phyloP scores from a whole-genome alignment of 1,140 invertebrate species.

The Megalonaias nervosa region DNA sequence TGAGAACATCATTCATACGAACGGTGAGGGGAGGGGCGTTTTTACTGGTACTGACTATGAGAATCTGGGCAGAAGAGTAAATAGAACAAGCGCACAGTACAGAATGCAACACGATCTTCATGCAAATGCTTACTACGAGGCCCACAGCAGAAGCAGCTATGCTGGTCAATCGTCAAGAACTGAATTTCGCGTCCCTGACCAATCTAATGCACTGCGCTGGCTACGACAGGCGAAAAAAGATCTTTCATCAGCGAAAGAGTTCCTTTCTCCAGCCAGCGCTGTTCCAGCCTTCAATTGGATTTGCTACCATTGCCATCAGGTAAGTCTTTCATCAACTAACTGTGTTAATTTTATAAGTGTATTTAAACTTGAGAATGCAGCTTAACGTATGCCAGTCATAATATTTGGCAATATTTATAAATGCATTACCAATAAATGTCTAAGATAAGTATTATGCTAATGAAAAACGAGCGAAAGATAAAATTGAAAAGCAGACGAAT shows the following conservation, averaged over 20 bases:
- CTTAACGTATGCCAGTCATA: too few relatives aligned
- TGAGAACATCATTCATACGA: conserved; percentile 14
- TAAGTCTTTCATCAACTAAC: conserved; percentile 14
- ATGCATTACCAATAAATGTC: too few relatives aligned
- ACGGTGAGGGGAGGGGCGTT: conserved; percentile 2
- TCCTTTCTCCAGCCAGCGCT: not conserved
- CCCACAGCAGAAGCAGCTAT: not conserved
- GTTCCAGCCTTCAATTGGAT: conserved; percentile 48
- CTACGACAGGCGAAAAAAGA: conserved; percentile 49
- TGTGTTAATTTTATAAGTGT: not conserved
- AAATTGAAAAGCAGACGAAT: too few relatives aligned
- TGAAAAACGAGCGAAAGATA: too few relatives aligned
- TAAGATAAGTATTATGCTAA: too few relatives aligned
- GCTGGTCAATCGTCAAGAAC: not conserved
- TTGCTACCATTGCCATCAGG: conserved; percentile 54
- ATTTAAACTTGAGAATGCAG: too few relatives aligned
- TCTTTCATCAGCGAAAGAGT: conserved; percentile 33
- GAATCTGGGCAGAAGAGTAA: not conserved
- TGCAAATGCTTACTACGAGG: not conserved
- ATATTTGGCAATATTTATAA: too few relatives aligned
- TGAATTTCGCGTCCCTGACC: not conserved
- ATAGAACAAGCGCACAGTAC: conserved; percentile 8
- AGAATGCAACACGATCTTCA: not conserved
- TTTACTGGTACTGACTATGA: not conserved
- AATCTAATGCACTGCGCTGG: conserved; percentile 42